Conservation (phyloP, 2,888 invertebrate species). For the Magallana nippona region DNA sequence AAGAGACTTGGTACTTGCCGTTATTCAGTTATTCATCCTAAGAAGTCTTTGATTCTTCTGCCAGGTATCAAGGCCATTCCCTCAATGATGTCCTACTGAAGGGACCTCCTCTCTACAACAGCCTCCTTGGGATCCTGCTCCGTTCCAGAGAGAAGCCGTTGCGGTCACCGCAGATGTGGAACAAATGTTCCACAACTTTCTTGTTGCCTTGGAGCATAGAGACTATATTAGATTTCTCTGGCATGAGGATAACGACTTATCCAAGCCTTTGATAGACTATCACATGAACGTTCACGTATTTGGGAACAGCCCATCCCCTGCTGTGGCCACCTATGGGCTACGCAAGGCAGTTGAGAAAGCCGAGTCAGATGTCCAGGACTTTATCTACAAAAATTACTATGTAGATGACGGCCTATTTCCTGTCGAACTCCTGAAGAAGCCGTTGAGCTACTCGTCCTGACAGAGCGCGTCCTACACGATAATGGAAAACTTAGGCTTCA, state of each 20-base stretch:
- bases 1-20: conserved; percentile 36
- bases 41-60: conserved; percentile 44
- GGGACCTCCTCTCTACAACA: conserved; percentile 35
- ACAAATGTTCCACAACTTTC: conserved; percentile 40
- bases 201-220: conserved; percentile 9
- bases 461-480: background rate
- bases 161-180: conserved; percentile 37
- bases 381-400: conserved; percentile 23
- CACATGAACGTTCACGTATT: conserved; percentile 33
- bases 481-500: conserved; percentile 35
- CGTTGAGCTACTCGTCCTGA: background rate
- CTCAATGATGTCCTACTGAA: conserved; percentile 29
- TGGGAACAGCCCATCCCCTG: conserved; percentile 22
- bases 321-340: conserved; percentile 28
- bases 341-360: conserved; percentile 37
- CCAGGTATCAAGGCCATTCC: conserved; percentile 35
- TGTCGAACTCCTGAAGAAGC: conserved; percentile 2
- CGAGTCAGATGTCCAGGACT: conserved; percentile 2
- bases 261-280: conserved; percentile 5
- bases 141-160: conserved; percentile 25
- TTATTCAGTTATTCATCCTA: conserved; percentile 37
- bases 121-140: conserved; percentile 35
- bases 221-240: conserved; percentile 37
- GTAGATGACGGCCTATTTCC: conserved; percentile 37
- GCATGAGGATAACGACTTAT: conserved; percentile 33